Evolutionary conservation across 2,888 invertebrate species (phyloP).

Genomic region (Hydroisotoma schaefferi): DNA sequence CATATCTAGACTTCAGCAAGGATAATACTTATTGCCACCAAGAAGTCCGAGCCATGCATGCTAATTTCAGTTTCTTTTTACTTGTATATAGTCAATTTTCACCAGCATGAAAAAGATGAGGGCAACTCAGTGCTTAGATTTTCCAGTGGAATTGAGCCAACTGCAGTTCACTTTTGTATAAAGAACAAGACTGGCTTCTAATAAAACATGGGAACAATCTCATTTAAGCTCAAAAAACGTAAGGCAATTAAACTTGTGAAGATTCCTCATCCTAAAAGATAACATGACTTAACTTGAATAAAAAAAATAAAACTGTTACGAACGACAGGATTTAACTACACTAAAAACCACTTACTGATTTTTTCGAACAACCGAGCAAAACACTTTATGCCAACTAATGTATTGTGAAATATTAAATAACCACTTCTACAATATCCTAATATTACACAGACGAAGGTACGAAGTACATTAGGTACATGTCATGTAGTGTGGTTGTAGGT

Average conservation of each 20-base stretch:
- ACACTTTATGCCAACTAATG: too few species aligned
- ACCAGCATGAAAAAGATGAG: not conserved
- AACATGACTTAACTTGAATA: not conserved
- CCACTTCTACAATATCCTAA: too few species aligned
- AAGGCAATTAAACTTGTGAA: not conserved
- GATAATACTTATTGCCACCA: not conserved
- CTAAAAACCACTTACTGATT: too few species aligned
- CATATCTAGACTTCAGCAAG: not conserved
- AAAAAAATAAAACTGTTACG: not conserved
- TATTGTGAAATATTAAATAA: too few species aligned
- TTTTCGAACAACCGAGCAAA: too few species aligned
- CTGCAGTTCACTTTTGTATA: not conserved
- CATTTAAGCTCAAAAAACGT: not conserved
- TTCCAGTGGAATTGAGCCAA: not conserved
- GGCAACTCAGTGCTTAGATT: not conserved
- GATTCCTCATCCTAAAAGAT: not conserved
- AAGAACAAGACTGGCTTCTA: not conserved
- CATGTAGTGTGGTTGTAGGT: too few species aligned
- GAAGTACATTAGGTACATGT: too few species aligned
- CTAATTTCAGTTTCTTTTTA: conserved; percentile 4
- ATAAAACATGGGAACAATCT: not conserved
- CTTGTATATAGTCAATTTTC: not conserved
- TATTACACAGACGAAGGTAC: too few species aligned
- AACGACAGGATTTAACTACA: too few species aligned
- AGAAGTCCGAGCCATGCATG: not conserved